These are phyloP conservation scores for Tachina grossa DNA, from an alignment of 2,888 invertebrate genomes.

Conservation along the genomic window DNA sequence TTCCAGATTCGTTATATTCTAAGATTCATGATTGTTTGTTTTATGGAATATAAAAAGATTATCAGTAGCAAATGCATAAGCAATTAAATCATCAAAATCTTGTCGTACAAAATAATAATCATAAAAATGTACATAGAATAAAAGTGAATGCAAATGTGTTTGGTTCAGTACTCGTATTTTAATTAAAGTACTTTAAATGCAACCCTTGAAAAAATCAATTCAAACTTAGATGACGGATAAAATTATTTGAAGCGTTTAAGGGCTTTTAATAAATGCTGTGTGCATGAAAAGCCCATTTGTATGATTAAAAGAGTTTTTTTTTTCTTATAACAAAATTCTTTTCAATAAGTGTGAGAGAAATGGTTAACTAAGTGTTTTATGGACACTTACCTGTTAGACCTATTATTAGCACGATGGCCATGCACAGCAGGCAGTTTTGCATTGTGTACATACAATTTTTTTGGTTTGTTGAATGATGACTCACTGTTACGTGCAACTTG, in stretches of 20 bases:
- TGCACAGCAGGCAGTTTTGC: constrained; percentile 49
- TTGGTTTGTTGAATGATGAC: neutral
- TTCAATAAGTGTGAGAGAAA: neutral
- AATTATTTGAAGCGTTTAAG: neutral
- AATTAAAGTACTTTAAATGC: constrained; percentile 6
- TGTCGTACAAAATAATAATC: constrained; percentile 1
- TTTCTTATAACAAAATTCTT: neutral
- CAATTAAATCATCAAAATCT: constrained; percentile 67
- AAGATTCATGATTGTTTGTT: neutral
- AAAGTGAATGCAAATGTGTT: neutral
- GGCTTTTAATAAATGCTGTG: neutral
- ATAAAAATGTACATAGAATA: neutral
- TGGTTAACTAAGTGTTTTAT: neutral
- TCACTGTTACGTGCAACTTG: constrained; percentile 33
- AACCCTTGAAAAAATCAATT: constrained; percentile 18
- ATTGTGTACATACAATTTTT: constrained; percentile 46
- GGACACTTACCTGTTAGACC: constrained; percentile 54
- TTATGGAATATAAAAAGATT: constrained; percentile 29
- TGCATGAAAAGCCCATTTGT: neutral
- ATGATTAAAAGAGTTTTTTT: neutral
- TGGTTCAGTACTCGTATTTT: neutral
- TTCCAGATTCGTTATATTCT: constrained; percentile 8
- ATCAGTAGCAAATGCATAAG: constrained; percentile 62
- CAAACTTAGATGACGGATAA: constrained; percentile 25
- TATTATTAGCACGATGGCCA: constrained; percentile 37